Percentiles rank a stretch among this genome's conserved stretches.
phyloP scores from a whole-genome alignment of 2,888 invertebrate species.

The Sinohyriopsis cumingii region DNA sequence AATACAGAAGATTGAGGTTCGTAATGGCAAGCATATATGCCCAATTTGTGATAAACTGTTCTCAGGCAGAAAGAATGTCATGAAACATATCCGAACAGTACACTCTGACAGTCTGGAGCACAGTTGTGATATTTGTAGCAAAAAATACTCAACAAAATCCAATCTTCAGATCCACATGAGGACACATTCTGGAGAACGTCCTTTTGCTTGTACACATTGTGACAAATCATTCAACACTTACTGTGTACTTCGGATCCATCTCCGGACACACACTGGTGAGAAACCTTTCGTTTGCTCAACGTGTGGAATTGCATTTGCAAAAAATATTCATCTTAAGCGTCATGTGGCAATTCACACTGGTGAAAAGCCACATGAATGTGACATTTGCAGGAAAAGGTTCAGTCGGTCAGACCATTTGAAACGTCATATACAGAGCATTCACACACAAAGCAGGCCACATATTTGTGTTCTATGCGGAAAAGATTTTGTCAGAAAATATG shows the following conservation, averaged over 20 bases:
- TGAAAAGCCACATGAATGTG: constrained; percentile 51
- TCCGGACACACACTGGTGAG: constrained; percentile 49
- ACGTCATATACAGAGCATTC: constrained; percentile 53
- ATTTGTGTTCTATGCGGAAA: constrained; percentile 49
- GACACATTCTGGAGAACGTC: constrained; percentile 39
- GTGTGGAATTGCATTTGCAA: constrained; percentile 54
- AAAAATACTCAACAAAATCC: constrained; percentile 41
- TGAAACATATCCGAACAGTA: too few relatives aligned
- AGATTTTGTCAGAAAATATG: constrained; percentile 53
- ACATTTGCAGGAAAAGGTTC: constrained; percentile 50
- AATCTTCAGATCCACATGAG: constrained; percentile 50
- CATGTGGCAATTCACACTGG: constrained; percentile 56
- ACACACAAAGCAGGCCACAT: constrained; percentile 49
- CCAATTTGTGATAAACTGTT: too few relatives aligned
- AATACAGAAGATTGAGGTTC: too few relatives aligned
- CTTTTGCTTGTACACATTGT: constrained; percentile 44
- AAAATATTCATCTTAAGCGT: constrained; percentile 56
- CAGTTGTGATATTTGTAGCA: constrained; percentile 32
- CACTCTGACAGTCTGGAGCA: too few relatives aligned
- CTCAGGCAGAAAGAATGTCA: too few relatives aligned
- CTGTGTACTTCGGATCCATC: constrained; percentile 45
- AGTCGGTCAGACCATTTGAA: constrained; percentile 53
- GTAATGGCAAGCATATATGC: too few relatives aligned
- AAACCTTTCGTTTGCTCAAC: constrained; percentile 51
- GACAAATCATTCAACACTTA: constrained; percentile 41